A percentile compares a stretch with the other conserved stretches of the same genome.
phyloP scores from a whole-genome alignment of 2,888 invertebrate genomes.

The Thymelicus acteon region DNA sequence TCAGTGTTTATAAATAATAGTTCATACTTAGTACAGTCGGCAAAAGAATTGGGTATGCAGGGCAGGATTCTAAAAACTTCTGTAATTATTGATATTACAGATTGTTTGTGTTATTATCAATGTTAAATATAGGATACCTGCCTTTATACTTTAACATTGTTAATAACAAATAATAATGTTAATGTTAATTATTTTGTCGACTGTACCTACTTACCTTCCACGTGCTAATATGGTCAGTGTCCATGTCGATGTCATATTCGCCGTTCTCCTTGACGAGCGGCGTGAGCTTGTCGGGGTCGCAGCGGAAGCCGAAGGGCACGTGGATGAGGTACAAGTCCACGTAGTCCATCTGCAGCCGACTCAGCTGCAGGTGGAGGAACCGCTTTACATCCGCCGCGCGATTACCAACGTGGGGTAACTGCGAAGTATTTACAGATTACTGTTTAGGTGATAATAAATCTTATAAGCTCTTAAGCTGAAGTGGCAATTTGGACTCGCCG shows the following conservation, averaged over 20 bases:
- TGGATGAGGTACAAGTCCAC: slow-evolving; percentile 92
- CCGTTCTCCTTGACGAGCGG: slow-evolving; percentile 85
- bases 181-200: no score
- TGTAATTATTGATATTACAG: no score
- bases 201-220: slow-evolving; percentile 86
- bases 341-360: slow-evolving; percentile 87
- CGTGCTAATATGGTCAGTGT: slow-evolving; percentile 87
- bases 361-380: slow-evolving; percentile 87
- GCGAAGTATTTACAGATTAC: slow-evolving; percentile 46
- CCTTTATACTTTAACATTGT: no score
- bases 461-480: no score
- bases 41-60: no score
- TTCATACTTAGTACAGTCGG: no score
- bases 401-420: slow-evolving; percentile 90
- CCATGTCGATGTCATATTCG: slow-evolving; percentile 83
- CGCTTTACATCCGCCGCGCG: slow-evolving; percentile 87
- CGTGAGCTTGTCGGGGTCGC: slow-evolving; percentile 81
- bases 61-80: no score
- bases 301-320: slow-evolving; percentile 88
- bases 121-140: no score
- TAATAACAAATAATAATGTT: not conserved
- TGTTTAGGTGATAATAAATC: not conserved
- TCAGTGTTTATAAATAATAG: no score
- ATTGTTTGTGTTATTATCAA: no score
- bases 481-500: no score